Evolutionary conservation across 2,113 vertebrate species (phyloP).

Genomic region (rat (Rattus norvegicus)): GRCr8 NC_086036.1:47091001-47091500

Average conservation of each 20-base stretch:
- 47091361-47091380: neutral
- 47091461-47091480: too few species aligned
- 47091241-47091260: neutral
- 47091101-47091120: neutral
- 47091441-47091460: neutral
- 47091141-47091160: neutral
- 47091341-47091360: neutral
- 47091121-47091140: neutral
- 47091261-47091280: neutral
- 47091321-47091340: neutral
- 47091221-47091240: constrained; percentile 15
- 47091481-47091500: neutral
- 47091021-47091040: neutral
- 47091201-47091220: neutral
- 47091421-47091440: neutral
- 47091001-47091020: neutral
- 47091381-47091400: neutral
- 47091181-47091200: neutral
- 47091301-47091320: neutral
- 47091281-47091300: neutral
- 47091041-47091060: constrained; percentile 14
- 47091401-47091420: neutral
- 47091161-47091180: neutral
- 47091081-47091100: neutral
- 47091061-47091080: neutral